Evolutionary conservation across 2,113 vertebrate species (phyloP), one percentile per base, ranked within the genome.

Genomic region (Dicerorhinus sumatrensis): DNA sequence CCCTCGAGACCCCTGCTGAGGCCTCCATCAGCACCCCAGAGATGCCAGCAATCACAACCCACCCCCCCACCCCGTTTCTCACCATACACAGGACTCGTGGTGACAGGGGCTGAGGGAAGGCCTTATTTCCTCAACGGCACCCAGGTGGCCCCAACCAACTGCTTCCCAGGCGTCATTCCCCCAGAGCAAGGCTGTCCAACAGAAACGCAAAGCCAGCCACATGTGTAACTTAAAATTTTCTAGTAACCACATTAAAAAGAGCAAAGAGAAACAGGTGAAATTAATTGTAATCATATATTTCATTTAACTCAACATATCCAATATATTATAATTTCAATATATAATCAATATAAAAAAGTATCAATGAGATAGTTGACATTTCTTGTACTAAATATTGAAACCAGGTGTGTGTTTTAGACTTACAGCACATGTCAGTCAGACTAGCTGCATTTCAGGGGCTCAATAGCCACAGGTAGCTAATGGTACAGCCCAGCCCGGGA

Each of bases 51-150:
- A 96, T 90, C 88, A 92, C 25, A 85, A n/a, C 42, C 95, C 83
- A 42, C 89, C 95, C 85, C 46, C 89, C 88, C 58, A 25, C 73
- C 56, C 60, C 73, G 90, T 95, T 94, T 97, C 95, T 98, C 95
- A 90, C 75, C 89, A 70, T 21, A 77, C 51, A 80, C 77, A 86
- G 91, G 98, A 97, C 87, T 31, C 83, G 62, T 6, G 76, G 58
- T 81, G 97, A 60, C 86, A 95, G 97, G 96, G 84, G 36, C 25
- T 48, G 6, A 39, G 8, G 54, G 39, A 1, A 31, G 27, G 36
- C 29, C 25, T 82, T 72, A 6, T 16, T 81, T 56, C 39, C 39
- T 69, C 58, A 58, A 0, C 6, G 56, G 14, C 27, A 18, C 29
- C 42, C 60, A 76, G 25, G 8, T 42, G 20, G 1, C 10, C 16